Evolutionary conservation across 2,888 invertebrate genomes (phyloP), one percentile per base, ranked within the genome.

Genomic region (Lamproptera curius): DNA sequence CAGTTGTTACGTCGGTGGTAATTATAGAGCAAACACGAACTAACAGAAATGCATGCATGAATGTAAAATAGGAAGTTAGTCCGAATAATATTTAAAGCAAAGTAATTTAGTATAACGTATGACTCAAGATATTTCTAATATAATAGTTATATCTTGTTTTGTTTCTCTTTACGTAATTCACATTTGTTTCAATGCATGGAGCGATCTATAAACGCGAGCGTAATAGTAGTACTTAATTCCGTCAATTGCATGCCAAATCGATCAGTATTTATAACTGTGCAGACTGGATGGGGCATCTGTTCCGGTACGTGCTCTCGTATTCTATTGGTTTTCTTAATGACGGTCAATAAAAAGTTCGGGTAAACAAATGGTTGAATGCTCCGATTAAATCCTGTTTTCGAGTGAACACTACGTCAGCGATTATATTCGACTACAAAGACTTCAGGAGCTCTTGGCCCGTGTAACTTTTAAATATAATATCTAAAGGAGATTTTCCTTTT

Each of bases 261-360:
- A 81, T 79, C 72, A 78, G 80, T 83, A 81, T 82, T 82, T 81
- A 77, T 81, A 82, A 62, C 66, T 63, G 28, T 14, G 26, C 40
- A 8, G n/a, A n/a, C 40, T 9, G 14, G 38, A 39, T n/a, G 6
- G 40, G 40, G 40, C 40, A 28, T 40, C 40, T 40, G 28, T 26
- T 40, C 28, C 10, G n/a, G 28, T 28, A 16, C 40, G 16, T 28
- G n/a, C 6, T 10, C 9, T 28, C 4, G 10, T 10, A n/a, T 28
- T 28, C n/a, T 28, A 28, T 28, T n/a, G 28, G 28, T 28, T 28
- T 28, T 28, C 28, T 10, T 28, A 9, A 28, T 28, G 28, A 28
- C 10, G 10, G 28, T 28, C n/a, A 2, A 28, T 28, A 28, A 28
- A 28, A 28, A 28, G n/a, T n/a, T 28, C 6, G 9, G 28, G 9